Conservation (phyloP, 2,113 vertebrate species). For the Corvus hawaiiensis region DNA sequence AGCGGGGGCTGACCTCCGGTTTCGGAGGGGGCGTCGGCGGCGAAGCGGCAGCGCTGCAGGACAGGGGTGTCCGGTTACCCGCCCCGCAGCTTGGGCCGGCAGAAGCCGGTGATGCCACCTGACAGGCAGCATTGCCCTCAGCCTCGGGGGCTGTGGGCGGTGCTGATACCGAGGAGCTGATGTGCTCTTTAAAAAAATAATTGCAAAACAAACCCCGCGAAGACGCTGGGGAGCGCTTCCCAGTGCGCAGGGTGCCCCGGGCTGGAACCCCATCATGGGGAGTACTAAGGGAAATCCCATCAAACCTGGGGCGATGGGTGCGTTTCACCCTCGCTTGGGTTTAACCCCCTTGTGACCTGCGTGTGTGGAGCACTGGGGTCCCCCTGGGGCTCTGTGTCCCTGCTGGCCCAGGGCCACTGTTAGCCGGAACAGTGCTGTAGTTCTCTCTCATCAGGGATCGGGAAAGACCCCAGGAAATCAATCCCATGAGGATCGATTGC, state of each 20-base stretch:
- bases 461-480: neutral
- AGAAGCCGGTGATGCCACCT: neutral
- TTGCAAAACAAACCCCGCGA: neutral
- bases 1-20: neutral
- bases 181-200: neutral
- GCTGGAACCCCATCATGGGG: neutral
- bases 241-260: neutral
- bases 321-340: accelerated
- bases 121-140: neutral
- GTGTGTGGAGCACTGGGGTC: no score
- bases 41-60: neutral
- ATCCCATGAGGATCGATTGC: neutral
- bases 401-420: neutral
- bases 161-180: neutral
- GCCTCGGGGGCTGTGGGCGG: neutral
- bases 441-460: neutral
- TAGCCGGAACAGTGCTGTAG: neutral
- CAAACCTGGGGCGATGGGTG: no score
- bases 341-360: neutral
- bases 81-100: neutral
- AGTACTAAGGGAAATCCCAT: neutral
- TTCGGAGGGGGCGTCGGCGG: neutral
- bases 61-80: neutral
- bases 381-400: neutral
- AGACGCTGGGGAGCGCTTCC: neutral